These are phyloP conservation scores for Rhizoglyphus robini DNA, from an alignment of 1,140 invertebrate genomes.

Conservation along the genomic window DNA sequence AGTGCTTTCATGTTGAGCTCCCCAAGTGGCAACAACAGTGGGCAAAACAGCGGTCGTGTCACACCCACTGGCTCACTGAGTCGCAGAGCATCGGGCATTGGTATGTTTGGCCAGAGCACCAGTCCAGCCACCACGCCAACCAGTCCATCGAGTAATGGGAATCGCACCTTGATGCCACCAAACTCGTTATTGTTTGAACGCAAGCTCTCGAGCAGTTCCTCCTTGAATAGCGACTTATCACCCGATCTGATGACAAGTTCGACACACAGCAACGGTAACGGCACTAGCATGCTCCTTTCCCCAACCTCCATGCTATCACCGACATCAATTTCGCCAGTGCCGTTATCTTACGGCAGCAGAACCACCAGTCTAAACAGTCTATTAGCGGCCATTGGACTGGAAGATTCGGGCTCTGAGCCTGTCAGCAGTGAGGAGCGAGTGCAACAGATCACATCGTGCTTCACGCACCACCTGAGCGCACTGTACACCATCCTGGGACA, in stretches of 20 bases:
- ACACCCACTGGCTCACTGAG: background rate
- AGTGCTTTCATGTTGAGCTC: background rate
- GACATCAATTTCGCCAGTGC: background rate
- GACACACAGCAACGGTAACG: background rate
- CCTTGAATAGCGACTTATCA: background rate
- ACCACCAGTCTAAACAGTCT: background rate
- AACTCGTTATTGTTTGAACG: background rate
- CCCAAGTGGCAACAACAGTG: slow-evolving; percentile 3
- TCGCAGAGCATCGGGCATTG: background rate
- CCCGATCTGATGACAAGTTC: background rate
- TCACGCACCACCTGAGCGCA: slow-evolving; percentile 10
- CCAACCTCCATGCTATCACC: background rate
- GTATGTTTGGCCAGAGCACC: background rate
- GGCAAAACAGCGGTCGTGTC: slow-evolving; percentile 8
- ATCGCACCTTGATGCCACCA: background rate
- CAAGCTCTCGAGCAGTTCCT: background rate
- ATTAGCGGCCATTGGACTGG: background rate
- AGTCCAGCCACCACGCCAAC: background rate
- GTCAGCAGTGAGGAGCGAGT: slow-evolving; percentile 6
- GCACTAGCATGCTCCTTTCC: background rate
- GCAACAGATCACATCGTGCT: background rate
- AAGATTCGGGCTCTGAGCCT: background rate
- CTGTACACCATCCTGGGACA: slow-evolving; percentile 15
- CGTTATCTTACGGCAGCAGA: background rate
- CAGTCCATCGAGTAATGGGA: background rate